phyloP scores from a whole-genome alignment of 2,113 vertebrate species.

The Oriolus oriolus region DNA sequence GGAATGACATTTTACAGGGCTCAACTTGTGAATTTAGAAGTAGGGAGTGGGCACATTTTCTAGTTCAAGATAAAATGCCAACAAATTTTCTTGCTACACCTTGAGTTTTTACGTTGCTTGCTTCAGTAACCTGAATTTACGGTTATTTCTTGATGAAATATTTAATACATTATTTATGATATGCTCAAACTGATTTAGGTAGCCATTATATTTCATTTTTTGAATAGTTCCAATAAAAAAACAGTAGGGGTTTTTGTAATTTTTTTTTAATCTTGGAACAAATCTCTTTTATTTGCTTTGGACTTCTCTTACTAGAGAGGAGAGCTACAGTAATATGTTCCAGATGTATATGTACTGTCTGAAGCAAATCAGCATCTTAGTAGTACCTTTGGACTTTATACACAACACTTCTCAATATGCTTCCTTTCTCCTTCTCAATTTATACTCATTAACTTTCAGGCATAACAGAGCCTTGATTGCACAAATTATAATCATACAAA shows the following conservation, averaged over 20 bases:
- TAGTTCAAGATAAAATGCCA: neutral
- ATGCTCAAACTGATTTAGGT: neutral
- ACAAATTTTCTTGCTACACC: neutral
- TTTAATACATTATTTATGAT: neutral
- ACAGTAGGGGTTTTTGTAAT: rapidly evolving
- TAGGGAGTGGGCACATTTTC: neutral
- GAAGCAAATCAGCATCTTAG: neutral
- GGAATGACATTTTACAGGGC: neutral
- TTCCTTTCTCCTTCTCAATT: neutral
- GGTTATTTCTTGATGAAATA: neutral
- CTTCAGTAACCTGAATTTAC: neutral
- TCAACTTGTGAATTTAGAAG: neutral
- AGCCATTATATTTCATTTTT: neutral
- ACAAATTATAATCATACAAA: neutral
- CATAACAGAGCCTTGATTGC: neutral
- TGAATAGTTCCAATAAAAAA: neutral
- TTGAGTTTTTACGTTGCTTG: neutral
- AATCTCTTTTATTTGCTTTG: neutral
- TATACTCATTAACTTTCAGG: neutral
- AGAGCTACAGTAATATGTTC: neutral
- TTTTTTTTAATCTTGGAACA: neutral
- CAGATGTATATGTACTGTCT: neutral
- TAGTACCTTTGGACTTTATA: neutral
- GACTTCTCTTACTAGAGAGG: neutral
- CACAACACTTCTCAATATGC: neutral